phyloP scores from a whole-genome alignment of 92 coral and sea anemone genomes.

The Porites divaricata region DNA sequence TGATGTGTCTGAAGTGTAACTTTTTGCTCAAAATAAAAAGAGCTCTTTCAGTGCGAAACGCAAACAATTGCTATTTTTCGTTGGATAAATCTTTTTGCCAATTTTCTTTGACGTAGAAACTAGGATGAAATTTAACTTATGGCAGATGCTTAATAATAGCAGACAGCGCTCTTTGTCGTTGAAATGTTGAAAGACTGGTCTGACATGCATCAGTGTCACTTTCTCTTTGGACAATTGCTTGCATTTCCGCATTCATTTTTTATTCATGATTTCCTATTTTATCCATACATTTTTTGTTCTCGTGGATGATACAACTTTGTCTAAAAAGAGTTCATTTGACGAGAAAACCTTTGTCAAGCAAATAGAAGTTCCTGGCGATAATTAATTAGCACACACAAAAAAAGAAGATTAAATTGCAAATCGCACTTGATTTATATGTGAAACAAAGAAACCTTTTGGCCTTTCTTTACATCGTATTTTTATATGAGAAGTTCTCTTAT shows the following conservation, averaged over 20 bases:
- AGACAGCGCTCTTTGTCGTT: neutral
- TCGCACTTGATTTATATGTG: no score
- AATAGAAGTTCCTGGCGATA: no score
- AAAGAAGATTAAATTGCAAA: no score
- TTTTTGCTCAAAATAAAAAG: neutral
- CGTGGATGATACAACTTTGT: neutral
- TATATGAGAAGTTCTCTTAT: no score
- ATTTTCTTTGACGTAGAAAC: no score
- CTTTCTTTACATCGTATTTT: no score
- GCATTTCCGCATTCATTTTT: neutral
- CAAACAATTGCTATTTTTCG: conserved; percentile 11
- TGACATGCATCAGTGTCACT: neutral
- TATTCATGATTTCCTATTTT: no score
- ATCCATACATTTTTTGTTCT: neutral
- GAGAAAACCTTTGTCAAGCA: no score
- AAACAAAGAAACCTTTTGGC: no score
- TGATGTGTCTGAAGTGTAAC: neutral
- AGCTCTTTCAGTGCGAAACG: neutral
- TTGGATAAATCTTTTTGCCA: neutral
- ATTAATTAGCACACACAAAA: no score
- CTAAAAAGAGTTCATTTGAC: neutral
- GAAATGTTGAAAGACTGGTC: neutral
- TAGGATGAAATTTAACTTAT: no score
- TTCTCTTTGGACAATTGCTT: neutral
- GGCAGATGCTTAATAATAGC: no score